A percentile compares a stretch with the other conserved stretches of the same genome.
Conservation (phyloP, 1,140 invertebrate species). For the Drosophila neocordata region DNA sequence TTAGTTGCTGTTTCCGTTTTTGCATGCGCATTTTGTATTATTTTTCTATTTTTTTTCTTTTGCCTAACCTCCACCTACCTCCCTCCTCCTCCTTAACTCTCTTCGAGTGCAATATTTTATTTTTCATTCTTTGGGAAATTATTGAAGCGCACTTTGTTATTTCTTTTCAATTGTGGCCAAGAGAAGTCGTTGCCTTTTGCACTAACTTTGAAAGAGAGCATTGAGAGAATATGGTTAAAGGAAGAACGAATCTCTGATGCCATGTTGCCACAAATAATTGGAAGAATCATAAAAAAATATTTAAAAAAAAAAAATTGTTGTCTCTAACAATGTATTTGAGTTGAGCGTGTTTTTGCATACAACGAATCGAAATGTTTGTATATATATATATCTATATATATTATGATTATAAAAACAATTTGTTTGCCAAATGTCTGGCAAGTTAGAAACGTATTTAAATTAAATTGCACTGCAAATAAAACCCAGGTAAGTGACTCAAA, state of each 20-base stretch:
- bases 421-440: conserved; percentile 47
- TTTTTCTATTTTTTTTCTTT: no score
- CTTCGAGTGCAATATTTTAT: conserved; percentile 5
- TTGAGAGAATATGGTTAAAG: neutral
- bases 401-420: conserved; percentile 25
- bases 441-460: conserved; percentile 46
- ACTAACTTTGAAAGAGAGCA: conserved; percentile 15
- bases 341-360: conserved; percentile 50
- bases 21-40: conserved; percentile 70
- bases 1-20: conserved; percentile 51
- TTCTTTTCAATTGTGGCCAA: conserved; percentile 57
- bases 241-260: neutral
- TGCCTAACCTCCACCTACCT: neutral
- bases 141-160: conserved; percentile 68
- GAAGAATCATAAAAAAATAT: neutral
- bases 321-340: conserved; percentile 21
- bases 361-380: conserved; percentile 25
- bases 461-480: conserved; percentile 29
- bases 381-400: neutral
- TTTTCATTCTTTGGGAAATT: conserved; percentile 44
- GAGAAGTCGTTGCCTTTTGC: conserved; percentile 26
- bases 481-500: no score
- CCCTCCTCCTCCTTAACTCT: neutral
- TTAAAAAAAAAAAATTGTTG: neutral
- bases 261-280: conserved; percentile 53